A percentile compares a stretch with the other conserved stretches of the same genome.
These are phyloP conservation scores for Otis tarda DNA, from an alignment of 2,113 vertebrate species.

Conservation along the genomic window DNA sequence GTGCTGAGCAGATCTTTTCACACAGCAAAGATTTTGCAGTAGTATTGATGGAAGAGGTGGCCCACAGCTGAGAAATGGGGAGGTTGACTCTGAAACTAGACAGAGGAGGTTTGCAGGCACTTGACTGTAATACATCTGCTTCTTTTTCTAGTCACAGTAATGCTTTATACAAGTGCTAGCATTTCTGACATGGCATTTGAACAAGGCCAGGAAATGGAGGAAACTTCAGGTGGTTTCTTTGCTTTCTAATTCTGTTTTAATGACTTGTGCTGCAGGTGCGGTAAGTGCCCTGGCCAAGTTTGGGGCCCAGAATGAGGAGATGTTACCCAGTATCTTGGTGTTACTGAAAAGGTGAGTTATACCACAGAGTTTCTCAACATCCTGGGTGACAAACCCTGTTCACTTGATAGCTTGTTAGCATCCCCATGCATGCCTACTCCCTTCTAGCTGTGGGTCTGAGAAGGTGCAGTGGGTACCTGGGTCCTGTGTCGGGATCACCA, in stretches of 20 bases:
- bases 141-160: not conserved
- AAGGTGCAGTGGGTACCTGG: not conserved
- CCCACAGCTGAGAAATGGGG: not conserved
- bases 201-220: not conserved
- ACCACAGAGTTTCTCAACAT: not conserved
- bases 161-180: not conserved
- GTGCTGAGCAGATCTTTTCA: not conserved
- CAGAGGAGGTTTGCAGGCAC: not conserved
- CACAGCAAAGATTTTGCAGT: not conserved
- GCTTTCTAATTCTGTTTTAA: not conserved
- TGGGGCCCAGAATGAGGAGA: constrained; percentile 84
- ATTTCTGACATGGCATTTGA: not conserved
- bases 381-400: not conserved
- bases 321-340: constrained; percentile 83
- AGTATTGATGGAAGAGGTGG: not conserved
- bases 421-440: not conserved
- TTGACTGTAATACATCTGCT: not conserved
- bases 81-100: not conserved
- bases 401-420: not conserved
- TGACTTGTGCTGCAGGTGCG: constrained; percentile 65
- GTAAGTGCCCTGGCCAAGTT: constrained; percentile 86
- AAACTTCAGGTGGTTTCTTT: not conserved
- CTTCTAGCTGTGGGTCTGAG: not conserved
- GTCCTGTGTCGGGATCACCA: not conserved
- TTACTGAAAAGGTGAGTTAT: constrained; percentile 77